These are phyloP conservation scores for Solea solea DNA, from an alignment of 2,113 vertebrate species.

Conservation along the genomic window DNA sequence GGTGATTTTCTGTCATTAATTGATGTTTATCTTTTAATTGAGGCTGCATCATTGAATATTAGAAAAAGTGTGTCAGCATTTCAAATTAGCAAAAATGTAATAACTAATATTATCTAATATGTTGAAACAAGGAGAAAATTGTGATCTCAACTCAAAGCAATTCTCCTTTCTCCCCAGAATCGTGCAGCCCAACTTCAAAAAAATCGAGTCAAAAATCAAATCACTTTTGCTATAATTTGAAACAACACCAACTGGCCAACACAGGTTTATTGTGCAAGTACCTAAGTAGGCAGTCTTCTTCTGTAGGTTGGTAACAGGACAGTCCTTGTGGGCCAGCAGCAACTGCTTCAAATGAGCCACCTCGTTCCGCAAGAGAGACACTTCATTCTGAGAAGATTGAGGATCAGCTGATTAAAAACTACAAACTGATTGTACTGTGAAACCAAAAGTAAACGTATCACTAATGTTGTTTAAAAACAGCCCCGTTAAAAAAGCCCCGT, in stretches of 20 bases:
- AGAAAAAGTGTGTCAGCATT: too few species aligned
- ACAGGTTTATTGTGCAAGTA: slow-evolving; percentile 23
- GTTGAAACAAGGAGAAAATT: too few species aligned
- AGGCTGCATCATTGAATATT: too few species aligned
- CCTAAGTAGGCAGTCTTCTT: slow-evolving; percentile 89
- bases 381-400: slow-evolving; percentile 81
- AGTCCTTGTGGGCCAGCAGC: slow-evolving; percentile 97
- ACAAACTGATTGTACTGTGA: not conserved
- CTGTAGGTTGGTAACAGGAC: slow-evolving; percentile 95
- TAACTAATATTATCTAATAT: too few species aligned
- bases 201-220: not conserved
- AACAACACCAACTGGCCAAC: not conserved
- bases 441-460: not conserved
- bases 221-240: not conserved
- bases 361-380: slow-evolving; percentile 94
- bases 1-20: too few species aligned
- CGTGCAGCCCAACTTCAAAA: too few species aligned
- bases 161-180: too few species aligned
- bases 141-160: too few species aligned
- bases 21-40: too few species aligned
- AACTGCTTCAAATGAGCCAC: slow-evolving; percentile 98
- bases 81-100: too few species aligned
- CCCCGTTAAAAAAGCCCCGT: too few species aligned
- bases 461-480: not conserved
- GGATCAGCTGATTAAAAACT: not conserved